Evolutionary conservation across 2,888 invertebrate genomes (phyloP), one percentile per base, ranked within the genome.

Genomic region (Opisthograptis luteolata): DNA sequence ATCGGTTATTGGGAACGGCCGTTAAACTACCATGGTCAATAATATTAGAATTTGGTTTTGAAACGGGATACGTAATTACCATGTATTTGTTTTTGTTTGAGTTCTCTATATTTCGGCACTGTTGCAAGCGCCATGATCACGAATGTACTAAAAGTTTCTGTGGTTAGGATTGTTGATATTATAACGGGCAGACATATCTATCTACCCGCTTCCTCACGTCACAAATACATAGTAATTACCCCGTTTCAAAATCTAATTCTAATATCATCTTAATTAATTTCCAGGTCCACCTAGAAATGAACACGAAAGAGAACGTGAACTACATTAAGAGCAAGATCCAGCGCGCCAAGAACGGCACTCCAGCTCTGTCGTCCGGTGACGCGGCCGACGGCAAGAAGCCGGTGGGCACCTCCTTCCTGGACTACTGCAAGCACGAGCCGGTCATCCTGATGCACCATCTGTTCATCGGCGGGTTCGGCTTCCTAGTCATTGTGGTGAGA

Each of bases 381-480:
- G 60, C 49, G n/a, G 70, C 61, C 1, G 69, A 68, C 28, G 61
- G 47, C 13, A 61, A 58, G 43, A 66, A 60, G 49, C 46, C 39
- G 14, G 43, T 50, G 1, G 57, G 48, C 13, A 68, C 74, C 0
- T 74, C 85, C 1, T 93, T 93, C 75, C 62, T 92, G n/a, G 81
- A 87, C 24, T 93, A 93, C 76, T 91, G 92, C 62, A 76, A 87
- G 8, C 91, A 92, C 51, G 94, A 95, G 72, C 94, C 94, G 0
- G 92, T 95, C 6, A 95, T 95, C 66, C 92, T 95, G 63, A 92
- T 94, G 67, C 95, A 95, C 78, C 95, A 95, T 66, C 85, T 95
- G 8, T 94, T 95, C 68, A 94, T 95, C 34, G 95, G 95, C 0
- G 93, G 94, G 0, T 94, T 95, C 70, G 95, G 95, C 0, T 93